phyloP scores from a whole-genome alignment of 2,113 vertebrate genomes.

The Protobothrops mucrosquamatus region DNA sequence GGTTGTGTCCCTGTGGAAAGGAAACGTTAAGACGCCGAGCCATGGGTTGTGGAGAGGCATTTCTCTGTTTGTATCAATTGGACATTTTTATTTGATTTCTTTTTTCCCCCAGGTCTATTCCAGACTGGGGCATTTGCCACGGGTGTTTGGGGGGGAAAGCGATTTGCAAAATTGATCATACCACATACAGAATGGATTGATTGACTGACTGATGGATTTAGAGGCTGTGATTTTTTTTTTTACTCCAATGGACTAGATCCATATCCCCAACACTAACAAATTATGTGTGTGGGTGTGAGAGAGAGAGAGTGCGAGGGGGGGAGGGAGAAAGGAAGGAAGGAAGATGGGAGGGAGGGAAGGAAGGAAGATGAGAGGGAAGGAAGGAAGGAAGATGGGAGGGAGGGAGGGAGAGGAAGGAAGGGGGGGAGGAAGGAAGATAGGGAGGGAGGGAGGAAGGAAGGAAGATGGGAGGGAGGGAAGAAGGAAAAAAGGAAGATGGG shows the following conservation, averaged over 20 bases:
- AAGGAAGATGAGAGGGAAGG: fast-evolving
- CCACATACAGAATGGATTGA: neutral
- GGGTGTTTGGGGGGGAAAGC: neutral
- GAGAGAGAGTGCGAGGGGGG: neutral
- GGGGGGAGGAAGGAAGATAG: no score
- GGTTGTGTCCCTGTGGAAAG: neutral
- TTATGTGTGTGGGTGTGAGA: neutral
- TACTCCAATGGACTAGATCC: neutral
- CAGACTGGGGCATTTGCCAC: neutral
- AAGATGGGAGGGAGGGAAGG: neutral
- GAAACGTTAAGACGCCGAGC: neutral
- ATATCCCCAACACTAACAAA: neutral
- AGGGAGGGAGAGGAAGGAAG: fast-evolving
- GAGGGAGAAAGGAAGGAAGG: neutral
- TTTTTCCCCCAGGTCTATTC: neutral
- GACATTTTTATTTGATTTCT: neutral
- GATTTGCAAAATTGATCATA: neutral
- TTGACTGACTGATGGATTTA: neutral
- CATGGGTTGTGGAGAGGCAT: neutral
- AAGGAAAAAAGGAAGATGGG: neutral
- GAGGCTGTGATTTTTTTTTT: neutral
- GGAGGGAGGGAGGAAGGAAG: neutral
- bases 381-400: fast-evolving
- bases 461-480: neutral
- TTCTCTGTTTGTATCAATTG: neutral